Evolutionary conservation across 2,113 vertebrate species (phyloP).

Genomic region (Microcebus murinus): DNA sequence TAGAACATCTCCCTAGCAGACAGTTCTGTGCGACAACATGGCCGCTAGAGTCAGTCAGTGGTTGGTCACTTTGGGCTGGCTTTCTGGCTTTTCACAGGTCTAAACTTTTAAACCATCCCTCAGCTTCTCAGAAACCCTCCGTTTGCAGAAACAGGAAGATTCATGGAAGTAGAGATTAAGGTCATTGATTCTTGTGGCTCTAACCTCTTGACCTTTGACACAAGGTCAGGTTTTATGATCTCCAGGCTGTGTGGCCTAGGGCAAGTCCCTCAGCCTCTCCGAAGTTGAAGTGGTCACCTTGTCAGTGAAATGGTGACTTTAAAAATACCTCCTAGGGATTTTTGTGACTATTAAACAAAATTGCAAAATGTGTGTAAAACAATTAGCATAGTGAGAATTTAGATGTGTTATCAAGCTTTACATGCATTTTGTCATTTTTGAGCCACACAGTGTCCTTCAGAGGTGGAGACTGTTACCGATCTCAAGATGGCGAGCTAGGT

Average conservation of each 20-base stretch:
- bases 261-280: constrained; percentile 44
- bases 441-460: accelerated
- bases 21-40: background rate
- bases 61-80: background rate
- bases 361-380: background rate
- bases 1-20: background rate
- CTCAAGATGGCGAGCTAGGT: background rate
- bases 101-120: background rate
- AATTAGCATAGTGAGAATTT: background rate
- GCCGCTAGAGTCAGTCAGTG: background rate
- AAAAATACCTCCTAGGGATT: background rate
- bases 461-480: background rate
- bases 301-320: background rate
- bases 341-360: background rate
- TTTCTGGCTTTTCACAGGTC: constrained; percentile 1
- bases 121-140: constrained; percentile 18
- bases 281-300: constrained; percentile 23
- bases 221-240: constrained; percentile 39
- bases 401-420: background rate
- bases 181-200: constrained; percentile 61
- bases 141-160: constrained; percentile 62
- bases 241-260: constrained; percentile 29
- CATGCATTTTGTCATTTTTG: background rate
- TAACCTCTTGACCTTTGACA: constrained; percentile 69
- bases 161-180: constrained; percentile 50